Evolutionary conservation across 2,888 invertebrate genomes (phyloP).

Genomic region (Beris chalybata): DNA sequence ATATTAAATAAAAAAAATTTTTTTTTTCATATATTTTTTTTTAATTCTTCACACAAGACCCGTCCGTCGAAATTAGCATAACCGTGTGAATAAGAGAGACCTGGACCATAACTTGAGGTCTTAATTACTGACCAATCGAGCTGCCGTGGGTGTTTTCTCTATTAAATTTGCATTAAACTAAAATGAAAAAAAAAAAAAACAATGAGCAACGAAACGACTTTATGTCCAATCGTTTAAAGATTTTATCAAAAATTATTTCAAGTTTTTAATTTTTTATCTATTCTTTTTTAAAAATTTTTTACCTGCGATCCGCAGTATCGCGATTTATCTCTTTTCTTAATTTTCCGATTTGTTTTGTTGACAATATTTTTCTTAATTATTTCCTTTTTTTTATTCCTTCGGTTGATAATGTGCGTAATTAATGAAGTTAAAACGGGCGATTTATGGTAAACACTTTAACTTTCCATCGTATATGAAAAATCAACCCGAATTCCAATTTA

Average conservation of each 20-base stretch:
- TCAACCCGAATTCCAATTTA: slow-evolving; percentile 25
- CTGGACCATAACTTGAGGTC: slow-evolving; percentile 16
- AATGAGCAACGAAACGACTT: too few relatives aligned
- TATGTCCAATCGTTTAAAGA: too few relatives aligned
- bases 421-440: slow-evolving; percentile 20
- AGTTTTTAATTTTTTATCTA: slow-evolving; percentile 5
- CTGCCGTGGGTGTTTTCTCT: slow-evolving; percentile 23
- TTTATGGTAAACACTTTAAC: slow-evolving; percentile 31
- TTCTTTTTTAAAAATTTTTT: background rate
- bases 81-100: slow-evolving; percentile 24
- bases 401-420: slow-evolving; percentile 13
- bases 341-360: slow-evolving; percentile 30
- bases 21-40: too few relatives aligned
- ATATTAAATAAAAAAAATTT: too few relatives aligned
- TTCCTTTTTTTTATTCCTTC: slow-evolving; percentile 9
- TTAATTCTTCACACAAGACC: too few relatives aligned
- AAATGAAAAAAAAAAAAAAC: too few relatives aligned
- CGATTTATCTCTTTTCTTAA: slow-evolving; percentile 21
- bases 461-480: slow-evolving; percentile 11
- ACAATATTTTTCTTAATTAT: slow-evolving; percentile 12
- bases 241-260: too few relatives aligned
- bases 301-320: slow-evolving; percentile 15
- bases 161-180: too few relatives aligned
- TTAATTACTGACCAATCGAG: slow-evolving; percentile 27
- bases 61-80: slow-evolving; percentile 23